These are phyloP conservation scores for Aotus griseimembra DNA, from an alignment of 2,797 vertebrate genomes.

Conservation along the genomic window DNA sequence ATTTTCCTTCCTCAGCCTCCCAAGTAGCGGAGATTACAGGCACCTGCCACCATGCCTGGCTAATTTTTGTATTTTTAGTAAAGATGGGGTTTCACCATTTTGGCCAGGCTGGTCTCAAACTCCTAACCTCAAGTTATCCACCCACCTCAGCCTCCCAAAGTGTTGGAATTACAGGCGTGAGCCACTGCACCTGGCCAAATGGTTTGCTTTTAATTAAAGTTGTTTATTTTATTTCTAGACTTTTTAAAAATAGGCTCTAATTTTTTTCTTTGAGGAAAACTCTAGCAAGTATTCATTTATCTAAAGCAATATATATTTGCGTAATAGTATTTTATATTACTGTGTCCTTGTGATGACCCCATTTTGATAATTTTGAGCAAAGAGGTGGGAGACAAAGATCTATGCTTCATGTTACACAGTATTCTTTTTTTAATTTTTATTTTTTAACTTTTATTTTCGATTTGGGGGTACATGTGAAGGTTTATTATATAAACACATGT, in stretches of 20 bases:
- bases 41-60: no score
- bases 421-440: not conserved
- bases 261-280: conserved; percentile 7
- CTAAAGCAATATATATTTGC: conserved; percentile 23
- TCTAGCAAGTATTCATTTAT: not conserved
- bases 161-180: no score
- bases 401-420: not conserved
- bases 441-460: not conserved
- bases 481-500: no score
- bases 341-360: not conserved
- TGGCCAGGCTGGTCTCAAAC: no score
- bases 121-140: no score
- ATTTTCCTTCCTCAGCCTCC: no score
- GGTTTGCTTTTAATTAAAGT: conserved; percentile 6
- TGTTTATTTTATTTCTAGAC: not conserved
- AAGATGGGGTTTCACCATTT: no score
- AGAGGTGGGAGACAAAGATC: not conserved
- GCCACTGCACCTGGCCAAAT: not conserved
- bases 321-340: not conserved
- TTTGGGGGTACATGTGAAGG: no score
- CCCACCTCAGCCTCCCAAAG: no score
- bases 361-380: conserved; percentile 37
- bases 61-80: no score
- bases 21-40: no score
- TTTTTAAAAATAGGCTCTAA: conserved; percentile 19